These are phyloP conservation scores for Oncorhynchus masou DNA, from an alignment of 2,113 vertebrate species.

Conservation along the genomic window DNA sequence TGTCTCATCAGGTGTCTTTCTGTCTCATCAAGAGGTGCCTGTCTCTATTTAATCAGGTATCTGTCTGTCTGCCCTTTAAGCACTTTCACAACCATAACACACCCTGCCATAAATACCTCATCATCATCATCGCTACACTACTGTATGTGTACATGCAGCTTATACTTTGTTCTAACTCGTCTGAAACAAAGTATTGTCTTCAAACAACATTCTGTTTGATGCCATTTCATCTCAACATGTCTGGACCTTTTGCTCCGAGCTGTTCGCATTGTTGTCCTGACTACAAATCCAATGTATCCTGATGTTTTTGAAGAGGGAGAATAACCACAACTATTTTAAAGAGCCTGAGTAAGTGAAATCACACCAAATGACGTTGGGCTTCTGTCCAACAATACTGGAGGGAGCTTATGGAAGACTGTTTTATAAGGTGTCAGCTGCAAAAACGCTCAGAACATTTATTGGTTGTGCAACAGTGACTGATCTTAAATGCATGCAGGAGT, in stretches of 20 bases:
- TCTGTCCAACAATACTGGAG: not conserved
- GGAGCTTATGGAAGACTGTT: conserved; percentile 7
- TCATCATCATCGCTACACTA: not conserved
- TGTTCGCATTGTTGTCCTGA: conserved; percentile 5
- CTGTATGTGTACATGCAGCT: not conserved
- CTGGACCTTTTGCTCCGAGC: not conserved
- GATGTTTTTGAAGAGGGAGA: not conserved
- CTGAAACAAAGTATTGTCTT: not conserved
- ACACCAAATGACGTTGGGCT: conserved; percentile 22
- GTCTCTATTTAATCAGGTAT: not conserved
- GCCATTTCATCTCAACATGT: not conserved
- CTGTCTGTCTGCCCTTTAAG: conserved; percentile 33
- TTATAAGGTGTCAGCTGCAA: conserved; percentile 9
- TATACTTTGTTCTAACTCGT: not conserved
- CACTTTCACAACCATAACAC: conserved; percentile 23
- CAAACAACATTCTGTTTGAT: not conserved
- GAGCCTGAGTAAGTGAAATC: not conserved
- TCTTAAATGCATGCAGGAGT: not conserved
- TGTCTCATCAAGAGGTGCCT: not conserved
- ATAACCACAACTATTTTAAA: conserved; percentile 37
- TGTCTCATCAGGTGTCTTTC: no score
- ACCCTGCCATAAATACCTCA: conserved; percentile 6
- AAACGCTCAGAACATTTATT: not conserved
- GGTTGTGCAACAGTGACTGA: not conserved
- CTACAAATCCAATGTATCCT: conserved; percentile 6